phyloP scores from a whole-genome alignment of 2,888 invertebrate genomes.

The Lepidocyrtoides sp. region DNA sequence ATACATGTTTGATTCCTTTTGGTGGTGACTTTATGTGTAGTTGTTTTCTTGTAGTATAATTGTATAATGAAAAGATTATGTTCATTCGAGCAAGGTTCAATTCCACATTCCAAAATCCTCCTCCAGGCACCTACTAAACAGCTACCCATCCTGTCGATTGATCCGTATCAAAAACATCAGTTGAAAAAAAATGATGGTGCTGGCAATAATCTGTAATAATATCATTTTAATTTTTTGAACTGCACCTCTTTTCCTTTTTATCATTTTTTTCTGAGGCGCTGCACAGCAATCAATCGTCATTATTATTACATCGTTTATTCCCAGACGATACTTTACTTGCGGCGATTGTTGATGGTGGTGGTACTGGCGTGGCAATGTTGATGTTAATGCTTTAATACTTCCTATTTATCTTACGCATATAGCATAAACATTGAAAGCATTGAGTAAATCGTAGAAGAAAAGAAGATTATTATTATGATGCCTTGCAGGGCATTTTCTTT shows the following conservation, averaged over 20 bases:
- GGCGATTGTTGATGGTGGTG: constrained; percentile 17
- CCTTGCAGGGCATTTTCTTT: constrained; percentile 49
- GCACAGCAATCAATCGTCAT: constrained; percentile 11
- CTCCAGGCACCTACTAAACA: constrained; percentile 46
- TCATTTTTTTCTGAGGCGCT: background rate
- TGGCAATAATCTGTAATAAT: constrained; percentile 66
- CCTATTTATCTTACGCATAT: background rate
- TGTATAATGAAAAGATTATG: constrained; percentile 35
- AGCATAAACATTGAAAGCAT: constrained; percentile 40
- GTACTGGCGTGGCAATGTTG: constrained; percentile 2
- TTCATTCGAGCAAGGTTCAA: constrained; percentile 2
- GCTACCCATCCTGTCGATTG: constrained; percentile 37
- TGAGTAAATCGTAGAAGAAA: background rate
- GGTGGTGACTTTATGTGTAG: constrained; percentile 34
- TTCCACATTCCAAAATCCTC: constrained; percentile 47
- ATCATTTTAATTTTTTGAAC: constrained; percentile 71
- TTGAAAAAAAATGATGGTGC: constrained; percentile 32
- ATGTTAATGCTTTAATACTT: background rate
- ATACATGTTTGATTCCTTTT: background rate
- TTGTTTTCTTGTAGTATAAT: background rate
- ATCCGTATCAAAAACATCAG: constrained; percentile 16
- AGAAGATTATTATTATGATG: constrained; percentile 40
- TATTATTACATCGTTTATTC: constrained; percentile 32
- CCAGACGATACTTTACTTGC: constrained; percentile 33
- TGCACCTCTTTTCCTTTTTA: constrained; percentile 48